Evolutionary conservation across 2,797 vertebrate genomes (phyloP), one percentile per base, ranked within the genome.

Genomic region (Premnoplex brunnescens): DNA sequence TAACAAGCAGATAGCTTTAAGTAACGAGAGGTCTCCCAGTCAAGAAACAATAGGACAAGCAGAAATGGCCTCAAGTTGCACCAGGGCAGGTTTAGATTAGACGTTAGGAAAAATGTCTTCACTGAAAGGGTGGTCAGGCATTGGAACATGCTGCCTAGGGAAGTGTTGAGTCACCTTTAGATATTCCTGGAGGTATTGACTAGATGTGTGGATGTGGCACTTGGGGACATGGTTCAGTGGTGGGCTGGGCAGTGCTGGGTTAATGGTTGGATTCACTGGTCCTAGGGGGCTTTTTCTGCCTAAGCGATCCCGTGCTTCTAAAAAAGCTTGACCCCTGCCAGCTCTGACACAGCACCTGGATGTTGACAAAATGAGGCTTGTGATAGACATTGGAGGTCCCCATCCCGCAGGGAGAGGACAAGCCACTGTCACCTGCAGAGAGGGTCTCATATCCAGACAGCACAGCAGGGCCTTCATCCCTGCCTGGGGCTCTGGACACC

Each of bases 381-480:
- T 1, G 2, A 7, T 1, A 9, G 26, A 12, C 7, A 7, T 2
- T 27, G 49, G 39, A 48, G 39, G 21, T n/a, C 3, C 46, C 58
- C 15, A 2, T 43, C 21, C 23, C 55, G 34, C 16, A 21, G 69
- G 20, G 46, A 60, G 23, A 58, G 28, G 26, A 16, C 21, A 32
- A 41, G 32, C 16, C n/a, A 22, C 51, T 6, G 7, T 30, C 55
- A 32, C 24, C 46, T 3, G 7, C 55, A 43, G 63, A 44, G 8
- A 39, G 8, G 2, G 18, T 32, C 43, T 12, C 0, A 1, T 49
- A 28, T 54, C 83, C 44, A 19, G 11, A 6, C 6, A 15, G 19
- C 58, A 8, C 2, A 23, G 1, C 34, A n/a, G 59, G 12, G 78
- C 19, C 43, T 73, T 55, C 64, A 55, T 24, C 64, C 21, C 27